Base-by-base conservation (phyloP, 2,113 vertebrate genomes). In the Triplophysa dalaica region DNA sequence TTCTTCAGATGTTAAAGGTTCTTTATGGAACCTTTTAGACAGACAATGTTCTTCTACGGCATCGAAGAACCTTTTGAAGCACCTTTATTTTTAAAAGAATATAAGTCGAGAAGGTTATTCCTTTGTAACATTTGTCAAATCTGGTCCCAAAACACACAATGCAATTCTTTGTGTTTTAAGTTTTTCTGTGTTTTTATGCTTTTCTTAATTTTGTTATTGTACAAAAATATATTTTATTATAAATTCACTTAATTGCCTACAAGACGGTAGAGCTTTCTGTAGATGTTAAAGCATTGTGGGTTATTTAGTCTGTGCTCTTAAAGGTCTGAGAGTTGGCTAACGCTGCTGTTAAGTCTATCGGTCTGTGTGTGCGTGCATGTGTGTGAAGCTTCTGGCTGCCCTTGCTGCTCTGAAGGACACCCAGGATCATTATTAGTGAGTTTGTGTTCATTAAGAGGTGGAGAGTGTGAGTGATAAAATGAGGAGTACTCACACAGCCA, bases 321-420 rank as follows among this genome's bases (percentile, higher is more conserved):
- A 48, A 65, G 29, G 22, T 65, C 62, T 58, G 45, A 76, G 10
- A 58, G 61, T 61, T 29, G 62, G 66, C 33, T 48, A 65, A 56
- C 65, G 21, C 67, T 72, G 74, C 52, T 48, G 43, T 74, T 78
- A 80, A 78, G 54, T 26, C 52, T 33, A 77, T 29, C 58, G 16
- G 24, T 24, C 24, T 24, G 24, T 24, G 24, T 24, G 56, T 56
- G 50, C 19, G 43, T 41, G 54, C 22, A 50, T 48, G 29, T 29
- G 29, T 22, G 45, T 50, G 13, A 50, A 19, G 62, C 56, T 77
- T 84, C 70, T 78, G 79, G 79, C 60, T 45, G 77, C 83, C 84
- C 79, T 86, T 87, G 64, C 70, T 78, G 21, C 26, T 77, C 78
- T 86, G 84, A 87, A 87, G 86, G 86, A 80, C 84, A 61, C 67